These are phyloP conservation scores for Eretmochelys imbricata DNA, from an alignment of 2,113 vertebrate species.

Conservation along the genomic window DNA sequence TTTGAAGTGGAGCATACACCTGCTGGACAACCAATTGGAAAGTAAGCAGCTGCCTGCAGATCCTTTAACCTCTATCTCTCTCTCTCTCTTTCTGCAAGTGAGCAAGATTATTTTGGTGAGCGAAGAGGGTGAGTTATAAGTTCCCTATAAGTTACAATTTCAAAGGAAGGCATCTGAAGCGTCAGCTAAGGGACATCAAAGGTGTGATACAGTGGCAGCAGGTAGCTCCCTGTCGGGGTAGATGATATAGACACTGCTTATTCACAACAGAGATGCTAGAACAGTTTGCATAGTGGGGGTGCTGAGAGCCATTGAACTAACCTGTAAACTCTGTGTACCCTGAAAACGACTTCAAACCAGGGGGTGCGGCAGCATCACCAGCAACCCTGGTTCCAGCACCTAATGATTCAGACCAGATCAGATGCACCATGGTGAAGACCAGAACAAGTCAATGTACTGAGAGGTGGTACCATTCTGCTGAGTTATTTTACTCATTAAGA, in stretches of 20 bases:
- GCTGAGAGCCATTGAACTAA: too few species aligned
- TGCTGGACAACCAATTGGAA: conserved; percentile 84
- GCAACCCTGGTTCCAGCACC: too few species aligned
- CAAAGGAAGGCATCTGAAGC: neutral
- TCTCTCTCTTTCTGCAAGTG: conserved; percentile 34
- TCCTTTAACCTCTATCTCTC: conserved; percentile 23
- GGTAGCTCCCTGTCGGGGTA: neutral
- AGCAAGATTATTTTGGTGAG: conserved; percentile 18
- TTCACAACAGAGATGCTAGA: neutral
- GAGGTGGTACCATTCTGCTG: neutral
- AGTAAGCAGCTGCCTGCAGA: conserved; percentile 81
- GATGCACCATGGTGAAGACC: neutral
- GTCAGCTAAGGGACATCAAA: conserved; percentile 5
- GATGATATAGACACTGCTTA: neutral
- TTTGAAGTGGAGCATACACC: conserved; percentile 93
- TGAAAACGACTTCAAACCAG: too few species aligned
- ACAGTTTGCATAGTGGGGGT: too few species aligned
- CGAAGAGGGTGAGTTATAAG: neutral
- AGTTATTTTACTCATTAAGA: conserved; percentile 1
- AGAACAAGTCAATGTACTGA: neutral
- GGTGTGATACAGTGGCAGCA: neutral
- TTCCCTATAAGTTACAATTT: conserved; percentile 26
- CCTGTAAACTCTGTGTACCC: too few species aligned
- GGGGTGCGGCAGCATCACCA: too few species aligned
- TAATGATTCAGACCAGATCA: neutral